Percentiles rank a stretch among this genome's conserved stretches.
phyloP scores from a whole-genome alignment of 64 coral and sea anemone genomes.

The Stichodactyla mertensii region DNA sequence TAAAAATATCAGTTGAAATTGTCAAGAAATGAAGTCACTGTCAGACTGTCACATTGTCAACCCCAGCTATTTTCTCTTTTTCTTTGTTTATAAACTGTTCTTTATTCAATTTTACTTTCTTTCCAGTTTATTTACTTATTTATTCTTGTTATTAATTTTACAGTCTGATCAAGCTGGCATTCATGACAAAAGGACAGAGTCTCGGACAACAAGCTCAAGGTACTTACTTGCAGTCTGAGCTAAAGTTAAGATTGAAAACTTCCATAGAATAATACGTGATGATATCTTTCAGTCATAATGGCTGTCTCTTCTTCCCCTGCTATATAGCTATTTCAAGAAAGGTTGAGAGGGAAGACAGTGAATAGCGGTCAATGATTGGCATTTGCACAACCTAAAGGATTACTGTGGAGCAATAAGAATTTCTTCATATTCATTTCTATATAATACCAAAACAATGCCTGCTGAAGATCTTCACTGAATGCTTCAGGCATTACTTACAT shows the following conservation, averaged over 20 bases:
- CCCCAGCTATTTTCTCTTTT: neutral
- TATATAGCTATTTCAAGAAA: too few relatives aligned
- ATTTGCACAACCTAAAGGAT: too few relatives aligned
- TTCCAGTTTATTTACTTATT: neutral
- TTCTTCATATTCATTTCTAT: too few relatives aligned
- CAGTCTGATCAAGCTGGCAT: neutral
- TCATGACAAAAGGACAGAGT: neutral
- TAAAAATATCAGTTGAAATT: neutral
- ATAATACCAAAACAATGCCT: too few relatives aligned
- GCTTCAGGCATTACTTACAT: too few relatives aligned
- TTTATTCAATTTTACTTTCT: neutral
- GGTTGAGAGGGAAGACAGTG: too few relatives aligned
- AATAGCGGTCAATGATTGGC: too few relatives aligned
- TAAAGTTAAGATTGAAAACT: neutral
- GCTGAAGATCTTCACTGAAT: too few relatives aligned
- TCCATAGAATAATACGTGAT: too few relatives aligned
- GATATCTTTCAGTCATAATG: too few relatives aligned
- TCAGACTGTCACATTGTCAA: neutral
- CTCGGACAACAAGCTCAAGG: neutral
- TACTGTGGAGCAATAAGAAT: too few relatives aligned
- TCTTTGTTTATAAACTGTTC: neutral
- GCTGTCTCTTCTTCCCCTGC: too few relatives aligned
- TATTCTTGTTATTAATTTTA: neutral
- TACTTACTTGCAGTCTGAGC: neutral
- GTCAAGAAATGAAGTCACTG: neutral